Percentiles rank a stretch among this genome's conserved stretches.
phyloP scores from a whole-genome alignment of 2,113 vertebrate species.

The Axis porcinus region DNA sequence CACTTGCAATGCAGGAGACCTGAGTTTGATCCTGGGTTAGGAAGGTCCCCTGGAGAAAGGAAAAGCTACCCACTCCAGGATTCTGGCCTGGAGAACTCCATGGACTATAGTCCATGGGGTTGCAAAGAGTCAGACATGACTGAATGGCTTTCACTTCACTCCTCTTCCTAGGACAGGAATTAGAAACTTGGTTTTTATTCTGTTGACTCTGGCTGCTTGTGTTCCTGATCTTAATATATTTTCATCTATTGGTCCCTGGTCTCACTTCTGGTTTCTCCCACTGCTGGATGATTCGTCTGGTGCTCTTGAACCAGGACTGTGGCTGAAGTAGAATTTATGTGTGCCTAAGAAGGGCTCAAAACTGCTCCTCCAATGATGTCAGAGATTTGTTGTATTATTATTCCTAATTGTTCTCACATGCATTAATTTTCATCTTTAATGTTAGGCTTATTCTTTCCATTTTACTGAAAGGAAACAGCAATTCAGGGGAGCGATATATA shows the following conservation, averaged over 20 bases:
- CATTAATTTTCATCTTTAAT: background rate
- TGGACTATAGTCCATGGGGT: background rate
- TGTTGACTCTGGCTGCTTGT: background rate
- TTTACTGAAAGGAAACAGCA: background rate
- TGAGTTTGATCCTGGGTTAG: background rate
- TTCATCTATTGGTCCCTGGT: background rate
- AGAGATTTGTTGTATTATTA: background rate
- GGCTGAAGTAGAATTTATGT: too few species aligned
- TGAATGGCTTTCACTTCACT: background rate
- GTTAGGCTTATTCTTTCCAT: background rate
- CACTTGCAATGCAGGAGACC: background rate
- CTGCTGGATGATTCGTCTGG: background rate
- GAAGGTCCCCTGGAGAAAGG: background rate
- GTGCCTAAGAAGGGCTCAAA: background rate
- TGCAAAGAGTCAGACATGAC: background rate
- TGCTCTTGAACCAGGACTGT: background rate
- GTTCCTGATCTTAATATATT: background rate
- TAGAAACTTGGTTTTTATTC: background rate
- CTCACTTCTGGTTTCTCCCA: background rate
- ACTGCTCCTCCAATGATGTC: background rate
- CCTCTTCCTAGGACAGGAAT: background rate
- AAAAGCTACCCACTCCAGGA: background rate
- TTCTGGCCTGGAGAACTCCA: background rate
- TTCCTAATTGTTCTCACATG: background rate
- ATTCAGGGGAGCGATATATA: background rate